Conservation (phyloP, 2,797 vertebrate species). For the Carcharodon carcharias region DNA sequence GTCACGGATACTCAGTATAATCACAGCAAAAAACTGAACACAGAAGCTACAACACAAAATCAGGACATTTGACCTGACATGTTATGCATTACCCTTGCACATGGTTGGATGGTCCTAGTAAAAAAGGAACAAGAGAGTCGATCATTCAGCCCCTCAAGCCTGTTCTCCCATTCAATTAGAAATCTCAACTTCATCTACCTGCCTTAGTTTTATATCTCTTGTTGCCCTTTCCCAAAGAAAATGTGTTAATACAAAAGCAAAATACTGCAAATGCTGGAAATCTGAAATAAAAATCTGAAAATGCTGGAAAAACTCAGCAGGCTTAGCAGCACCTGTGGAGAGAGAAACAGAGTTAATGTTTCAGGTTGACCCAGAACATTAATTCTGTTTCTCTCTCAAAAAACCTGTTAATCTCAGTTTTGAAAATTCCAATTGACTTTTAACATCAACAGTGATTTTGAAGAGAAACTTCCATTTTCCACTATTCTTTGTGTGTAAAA, state of each 20-base stretch:
- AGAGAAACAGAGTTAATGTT: too few species aligned
- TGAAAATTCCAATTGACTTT: not conserved
- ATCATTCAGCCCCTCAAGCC: not conserved
- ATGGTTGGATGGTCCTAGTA: too few species aligned
- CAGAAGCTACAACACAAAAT: not conserved
- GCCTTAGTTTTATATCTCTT: not conserved
- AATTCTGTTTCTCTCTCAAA: not conserved
- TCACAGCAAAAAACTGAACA: not conserved
- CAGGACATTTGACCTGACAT: not conserved
- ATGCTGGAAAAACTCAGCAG: too few species aligned
- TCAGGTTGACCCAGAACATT: too few species aligned
- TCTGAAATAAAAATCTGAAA: too few species aligned
- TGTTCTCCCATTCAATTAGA: not conserved
- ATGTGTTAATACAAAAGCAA: too few species aligned
- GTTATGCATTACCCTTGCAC: not conserved
- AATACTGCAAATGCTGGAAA: too few species aligned
- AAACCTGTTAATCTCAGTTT: not conserved
- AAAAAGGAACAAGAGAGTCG: not conserved
- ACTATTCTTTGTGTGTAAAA: not conserved
- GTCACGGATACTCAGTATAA: not conserved
- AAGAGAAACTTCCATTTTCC: too few species aligned
- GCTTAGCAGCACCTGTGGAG: too few species aligned
- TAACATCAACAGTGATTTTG: not conserved
- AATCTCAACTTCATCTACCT: not conserved
- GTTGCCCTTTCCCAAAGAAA: not conserved